A percentile compares a stretch with the other conserved stretches of the same genome.
Conservation (phyloP, 2,797 vertebrate genomes). For the Chloroceryle amazona region DNA sequence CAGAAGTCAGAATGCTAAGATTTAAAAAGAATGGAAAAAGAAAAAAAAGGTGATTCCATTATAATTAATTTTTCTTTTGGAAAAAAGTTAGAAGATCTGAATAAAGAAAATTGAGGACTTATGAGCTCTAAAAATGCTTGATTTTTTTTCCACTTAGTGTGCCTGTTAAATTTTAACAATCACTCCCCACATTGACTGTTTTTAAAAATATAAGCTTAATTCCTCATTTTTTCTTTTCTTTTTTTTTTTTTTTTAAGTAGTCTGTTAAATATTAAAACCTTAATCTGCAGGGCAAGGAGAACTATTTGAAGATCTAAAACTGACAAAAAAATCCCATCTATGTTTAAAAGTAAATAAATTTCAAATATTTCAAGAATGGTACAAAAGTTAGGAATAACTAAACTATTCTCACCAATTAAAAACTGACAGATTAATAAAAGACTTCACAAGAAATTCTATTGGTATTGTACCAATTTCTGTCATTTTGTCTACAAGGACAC, state of each 20-base stretch:
- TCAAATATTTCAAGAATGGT: background rate
- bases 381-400: background rate
- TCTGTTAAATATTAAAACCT: constrained; percentile 11
- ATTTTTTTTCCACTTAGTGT: background rate
- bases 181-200: background rate
- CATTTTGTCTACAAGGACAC: background rate
- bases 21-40: background rate
- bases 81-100: background rate
- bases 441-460: too few relatives aligned
- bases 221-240: background rate
- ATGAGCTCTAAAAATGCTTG: background rate
- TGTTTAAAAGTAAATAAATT: background rate
- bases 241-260: background rate
- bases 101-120: background rate
- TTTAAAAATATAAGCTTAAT: constrained; percentile 1
- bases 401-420: background rate
- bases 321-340: background rate
- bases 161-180: background rate
- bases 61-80: background rate
- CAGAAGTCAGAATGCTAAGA: background rate
- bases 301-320: background rate
- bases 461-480: background rate
- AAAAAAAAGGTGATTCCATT: background rate
- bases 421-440: background rate
- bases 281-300: background rate